Conservation (phyloP, 2,797 vertebrate genomes). For the Diplodus puntazzo region DNA sequence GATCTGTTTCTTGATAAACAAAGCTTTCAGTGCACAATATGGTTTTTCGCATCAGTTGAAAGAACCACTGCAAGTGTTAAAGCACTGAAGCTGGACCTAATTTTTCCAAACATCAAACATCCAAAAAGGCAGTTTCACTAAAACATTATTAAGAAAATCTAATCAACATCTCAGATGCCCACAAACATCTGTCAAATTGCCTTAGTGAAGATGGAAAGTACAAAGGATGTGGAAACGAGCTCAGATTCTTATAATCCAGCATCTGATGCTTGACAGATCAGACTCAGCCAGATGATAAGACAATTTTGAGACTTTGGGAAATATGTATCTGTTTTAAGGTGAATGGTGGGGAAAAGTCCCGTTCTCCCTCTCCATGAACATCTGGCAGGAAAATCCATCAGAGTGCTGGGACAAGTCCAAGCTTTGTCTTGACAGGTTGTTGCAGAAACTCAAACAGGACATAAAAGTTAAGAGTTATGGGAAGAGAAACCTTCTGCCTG, state of each 20-base stretch:
- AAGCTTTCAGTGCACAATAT: conserved; percentile 24
- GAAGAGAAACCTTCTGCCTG: conserved; percentile 20
- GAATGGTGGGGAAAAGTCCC: conserved; percentile 63
- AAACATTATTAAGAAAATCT: conserved; percentile 50
- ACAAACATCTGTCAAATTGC: conserved; percentile 18
- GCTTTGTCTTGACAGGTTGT: conserved; percentile 68
- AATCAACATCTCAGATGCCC: conserved; percentile 36
- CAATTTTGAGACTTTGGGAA: conserved; percentile 63
- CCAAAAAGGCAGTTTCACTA: conserved; percentile 39
- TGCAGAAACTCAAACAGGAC: conserved; percentile 63
- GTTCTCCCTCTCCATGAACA: conserved; percentile 66
- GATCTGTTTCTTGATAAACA: conserved; percentile 7
- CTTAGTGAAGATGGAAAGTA: conserved; percentile 14
- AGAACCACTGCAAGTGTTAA: conserved; percentile 34
- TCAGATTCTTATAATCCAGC: conserved; percentile 15
- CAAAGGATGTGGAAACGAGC: conserved; percentile 30
- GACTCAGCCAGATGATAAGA: conserved; percentile 58
- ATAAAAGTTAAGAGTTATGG: conserved; percentile 55
- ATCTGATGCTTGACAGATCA: conserved; percentile 33
- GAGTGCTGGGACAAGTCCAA: conserved; percentile 56
- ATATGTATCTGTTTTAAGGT: conserved; percentile 65
- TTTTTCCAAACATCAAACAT: conserved; percentile 34
- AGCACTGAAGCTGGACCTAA: conserved; percentile 16
- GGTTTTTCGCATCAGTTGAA: conserved; percentile 32
- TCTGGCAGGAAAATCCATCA: conserved; percentile 76